Base-by-base conservation (phyloP, 2,888 invertebrate species). In the Onchidella celtica region DNA sequence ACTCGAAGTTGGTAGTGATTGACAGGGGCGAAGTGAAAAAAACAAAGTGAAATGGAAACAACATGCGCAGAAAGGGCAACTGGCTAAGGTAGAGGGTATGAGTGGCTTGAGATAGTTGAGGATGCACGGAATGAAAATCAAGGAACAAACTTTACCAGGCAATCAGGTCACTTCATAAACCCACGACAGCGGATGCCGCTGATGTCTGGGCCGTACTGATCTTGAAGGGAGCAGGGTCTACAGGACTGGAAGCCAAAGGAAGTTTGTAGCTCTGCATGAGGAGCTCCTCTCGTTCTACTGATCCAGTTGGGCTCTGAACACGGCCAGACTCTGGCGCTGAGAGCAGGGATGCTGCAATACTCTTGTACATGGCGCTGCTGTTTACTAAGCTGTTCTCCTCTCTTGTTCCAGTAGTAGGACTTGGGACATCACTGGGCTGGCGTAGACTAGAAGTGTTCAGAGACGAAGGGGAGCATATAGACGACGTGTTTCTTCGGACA, bases 281-380 rank as follows among this genome's bases (percentile, higher is more conserved):
- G 17, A 75, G 24, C 24, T 59, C 69, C 1, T 74, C 69, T 32
- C 73, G 65, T 11, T 73, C 79, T 24, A 61, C 38, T 1, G 29
- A 2, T 14, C 34, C 32, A 32, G 70, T 6, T 17, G 79, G 55
- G 38, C 36, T 65, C 1, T 73, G 73, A n/a, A 66, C 27, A 27
- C 81, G 34, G 24, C 69, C 61, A 14, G 73, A 11, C 21, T 74
- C 61, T 6, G 81, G 69, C 0, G 68, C 57, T n/a, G 81, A 81
- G 59, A 81, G 61, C 11, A 81, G 59, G 27, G 81, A 75, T n/a
- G 81, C 81, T 14, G 81, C 81, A 47, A 81, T 81, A 29, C 75
- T 81, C n/a, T 81, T 66, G 69, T 81, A 81, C 21, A 79, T 65
- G 17, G 65, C 79, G 36, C 27, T 79, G 27, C 66, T 66, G 24